Base-by-base conservation (phyloP, 2,113 vertebrate species). In the Cyprinodon brontotheroides region DNA sequence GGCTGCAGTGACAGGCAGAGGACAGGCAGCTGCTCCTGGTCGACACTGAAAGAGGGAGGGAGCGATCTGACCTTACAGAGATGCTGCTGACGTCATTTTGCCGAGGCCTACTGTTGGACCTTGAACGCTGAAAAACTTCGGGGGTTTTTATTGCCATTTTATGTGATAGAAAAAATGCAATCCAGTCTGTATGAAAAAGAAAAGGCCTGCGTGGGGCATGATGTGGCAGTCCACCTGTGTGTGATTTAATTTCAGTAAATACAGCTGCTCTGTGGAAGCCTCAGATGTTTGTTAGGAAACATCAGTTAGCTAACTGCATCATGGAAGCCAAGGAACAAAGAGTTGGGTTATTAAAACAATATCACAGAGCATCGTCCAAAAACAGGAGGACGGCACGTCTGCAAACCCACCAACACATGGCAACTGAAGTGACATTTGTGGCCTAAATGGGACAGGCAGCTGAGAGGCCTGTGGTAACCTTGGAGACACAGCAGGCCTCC, bases 1-100 rank as follows among this genome's bases (percentile, higher is more conserved):
- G 73, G 78, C 72, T 40, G 43, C 79, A 77, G 79, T 91, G 90
- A 89, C 88, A 87, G 75, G 70, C 82, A 77, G 81, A 87, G 89
- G 90, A 92, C 79, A 74, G 69, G 80, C 85, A 85, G 92, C 87
- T 92, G 89, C 83, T 91, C 68, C 84, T 79, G 81, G 79, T 79
- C 86, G 74, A 22, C 77, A 80, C 66, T 65, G 66, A 73, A 76
- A 81, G 81, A 74, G 69, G 81, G 74, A 69, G 79, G 84, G 75
- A 38, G 65, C 40, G 63, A 72, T 81, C 83, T 85, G 84, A 86
- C 80, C 80, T 78, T 70, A 20, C 80, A 78, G 63, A 80, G 61
- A 72, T 79, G 74, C 72, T 67, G 43, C 78, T 80, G 53, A 78
- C 74, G 76, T 85, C 82, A 78, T 81, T 83, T 57, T 75, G 77